Evolutionary conservation across 2,888 invertebrate genomes (phyloP).

Genomic region (Drosophila diplacantha): DNA sequence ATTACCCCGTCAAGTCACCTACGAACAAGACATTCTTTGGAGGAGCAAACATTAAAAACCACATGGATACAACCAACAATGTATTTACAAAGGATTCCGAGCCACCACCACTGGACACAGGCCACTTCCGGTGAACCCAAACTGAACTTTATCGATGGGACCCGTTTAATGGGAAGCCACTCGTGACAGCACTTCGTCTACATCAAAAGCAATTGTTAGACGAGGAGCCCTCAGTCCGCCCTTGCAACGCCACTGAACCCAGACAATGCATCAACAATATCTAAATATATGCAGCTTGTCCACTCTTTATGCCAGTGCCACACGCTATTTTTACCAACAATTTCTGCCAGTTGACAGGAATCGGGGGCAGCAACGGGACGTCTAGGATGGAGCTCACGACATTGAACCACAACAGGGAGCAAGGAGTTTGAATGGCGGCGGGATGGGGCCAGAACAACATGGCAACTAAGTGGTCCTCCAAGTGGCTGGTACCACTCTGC

Average conservation of each 20-base stretch:
- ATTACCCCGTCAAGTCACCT: background rate
- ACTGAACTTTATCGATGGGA: conserved; percentile 25
- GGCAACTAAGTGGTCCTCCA: conserved; percentile 64
- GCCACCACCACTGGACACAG: conserved; percentile 35
- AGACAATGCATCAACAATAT: conserved; percentile 56
- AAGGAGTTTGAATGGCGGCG: conserved; percentile 20
- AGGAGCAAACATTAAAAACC: background rate
- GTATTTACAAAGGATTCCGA: conserved; percentile 6
- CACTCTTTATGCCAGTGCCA: conserved; percentile 60
- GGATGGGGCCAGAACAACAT: conserved; percentile 43
- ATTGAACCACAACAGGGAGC: conserved; percentile 55
- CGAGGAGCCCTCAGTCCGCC: conserved; percentile 1
- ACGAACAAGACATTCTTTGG: background rate
- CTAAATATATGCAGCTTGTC: conserved; percentile 67
- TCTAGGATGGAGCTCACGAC: conserved; percentile 44
- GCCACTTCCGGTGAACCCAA: conserved; percentile 27
- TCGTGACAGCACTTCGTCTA: conserved; percentile 32
- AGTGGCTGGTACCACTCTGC: conserved; percentile 31
- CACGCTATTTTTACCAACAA: conserved; percentile 69
- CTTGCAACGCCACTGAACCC: conserved; percentile 43
- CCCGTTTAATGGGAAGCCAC: conserved; percentile 31
- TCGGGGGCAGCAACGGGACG: conserved; percentile 47
- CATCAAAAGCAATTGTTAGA: conserved; percentile 26
- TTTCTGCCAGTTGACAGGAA: conserved; percentile 68
- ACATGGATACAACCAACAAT: background rate